Evolutionary conservation across 2,113 vertebrate genomes (phyloP).

Genomic region (Cyanistes caeruleus): DNA sequence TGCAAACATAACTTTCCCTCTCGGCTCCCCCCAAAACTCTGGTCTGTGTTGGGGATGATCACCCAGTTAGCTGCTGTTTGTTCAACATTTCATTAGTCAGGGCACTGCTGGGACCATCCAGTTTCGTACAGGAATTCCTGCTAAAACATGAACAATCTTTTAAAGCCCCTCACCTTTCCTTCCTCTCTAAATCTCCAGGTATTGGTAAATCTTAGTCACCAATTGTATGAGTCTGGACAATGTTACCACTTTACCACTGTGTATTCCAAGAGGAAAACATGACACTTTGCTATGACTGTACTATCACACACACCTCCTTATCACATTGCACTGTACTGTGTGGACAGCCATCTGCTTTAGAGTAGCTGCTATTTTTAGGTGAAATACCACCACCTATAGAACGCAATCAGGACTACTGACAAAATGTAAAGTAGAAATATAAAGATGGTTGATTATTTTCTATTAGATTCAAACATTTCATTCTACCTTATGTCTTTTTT

Average conservation of each 20-base stretch:
- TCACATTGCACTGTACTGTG: not conserved
- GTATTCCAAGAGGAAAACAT: not conserved
- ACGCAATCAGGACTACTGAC: constrained; percentile 72
- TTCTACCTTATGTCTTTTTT: constrained; percentile 77
- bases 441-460: constrained; percentile 78
- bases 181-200: not conserved
- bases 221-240: not conserved
- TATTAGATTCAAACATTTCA: constrained; percentile 69
- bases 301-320: not conserved
- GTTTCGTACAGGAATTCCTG: not conserved
- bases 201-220: not conserved
- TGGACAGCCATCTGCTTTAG: not conserved
- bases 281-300: not conserved
- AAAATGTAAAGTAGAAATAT: constrained; percentile 76
- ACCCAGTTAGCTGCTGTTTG: not conserved
- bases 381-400: constrained; percentile 63
- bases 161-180: fast-evolving
- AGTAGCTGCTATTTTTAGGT: constrained; percentile 66
- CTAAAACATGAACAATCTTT: not conserved
- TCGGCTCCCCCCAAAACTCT: not conserved
- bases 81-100: not conserved
- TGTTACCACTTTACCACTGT: not conserved
- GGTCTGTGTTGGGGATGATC: not conserved
- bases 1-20: not conserved
- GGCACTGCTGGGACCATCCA: not conserved